Percentiles rank a stretch among this genome's conserved stretches.
Conservation (phyloP, 2,797 vertebrate species). For the Tolypeutes matacus region DNA sequence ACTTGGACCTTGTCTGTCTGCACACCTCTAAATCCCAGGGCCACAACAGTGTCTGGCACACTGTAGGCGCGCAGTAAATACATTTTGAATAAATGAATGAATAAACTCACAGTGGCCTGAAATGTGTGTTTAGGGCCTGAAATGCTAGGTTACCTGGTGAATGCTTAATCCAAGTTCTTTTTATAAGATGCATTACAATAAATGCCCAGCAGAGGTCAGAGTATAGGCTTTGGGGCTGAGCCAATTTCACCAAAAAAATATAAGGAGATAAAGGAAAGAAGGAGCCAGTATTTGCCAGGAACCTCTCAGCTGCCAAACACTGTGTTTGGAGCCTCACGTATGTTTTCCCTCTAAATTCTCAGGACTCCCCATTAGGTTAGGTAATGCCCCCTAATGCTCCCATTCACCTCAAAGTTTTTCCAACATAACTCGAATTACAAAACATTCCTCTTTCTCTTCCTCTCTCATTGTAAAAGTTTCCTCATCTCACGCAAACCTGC, state of each 20-base stretch:
- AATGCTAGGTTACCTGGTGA: neutral
- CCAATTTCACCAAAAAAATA: constrained; percentile 37
- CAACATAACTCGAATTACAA: neutral
- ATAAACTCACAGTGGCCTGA: neutral
- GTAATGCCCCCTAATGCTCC: neutral
- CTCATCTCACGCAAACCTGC: constrained; percentile 23
- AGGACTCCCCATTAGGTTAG: neutral
- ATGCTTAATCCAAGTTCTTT: neutral
- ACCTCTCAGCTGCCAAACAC: neutral
- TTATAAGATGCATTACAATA: constrained; percentile 51
- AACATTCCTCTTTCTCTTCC: constrained; percentile 25
- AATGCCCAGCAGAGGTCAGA: constrained; percentile 72
- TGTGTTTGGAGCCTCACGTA: neutral
- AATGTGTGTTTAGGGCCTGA: neutral
- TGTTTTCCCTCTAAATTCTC: neutral
- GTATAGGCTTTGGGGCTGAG: neutral
- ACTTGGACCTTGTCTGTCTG: neutral
- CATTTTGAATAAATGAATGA: neutral
- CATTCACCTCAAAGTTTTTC: neutral
- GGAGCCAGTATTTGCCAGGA: neutral
- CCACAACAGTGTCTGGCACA: neutral
- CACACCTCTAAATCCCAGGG: neutral
- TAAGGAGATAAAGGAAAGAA: neutral
- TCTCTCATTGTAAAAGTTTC: constrained; percentile 41
- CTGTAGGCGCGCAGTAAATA: neutral